A percentile compares a stretch with the other conserved stretches of the same genome.
Conservation (phyloP, 2,888 invertebrate species). For the Bruchidius siliquastri region DNA sequence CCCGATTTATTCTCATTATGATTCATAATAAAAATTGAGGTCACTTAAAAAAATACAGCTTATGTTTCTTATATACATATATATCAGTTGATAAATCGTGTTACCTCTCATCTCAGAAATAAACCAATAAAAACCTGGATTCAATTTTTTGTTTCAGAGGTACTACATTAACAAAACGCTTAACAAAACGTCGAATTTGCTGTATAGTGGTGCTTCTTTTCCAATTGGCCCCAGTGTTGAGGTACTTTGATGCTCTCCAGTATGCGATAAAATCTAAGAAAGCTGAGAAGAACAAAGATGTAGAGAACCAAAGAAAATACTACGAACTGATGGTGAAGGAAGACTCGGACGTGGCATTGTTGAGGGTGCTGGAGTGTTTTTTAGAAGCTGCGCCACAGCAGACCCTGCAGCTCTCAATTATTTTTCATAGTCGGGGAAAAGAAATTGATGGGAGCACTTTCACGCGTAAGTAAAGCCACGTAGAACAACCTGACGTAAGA, state of each 20-base stretch:
- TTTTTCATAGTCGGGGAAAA: slow-evolving; percentile 54
- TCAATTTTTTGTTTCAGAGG: slow-evolving; percentile 24
- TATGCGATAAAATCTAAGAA: slow-evolving; percentile 64
- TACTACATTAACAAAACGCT: slow-evolving; percentile 54
- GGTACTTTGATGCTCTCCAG: slow-evolving; percentile 60
- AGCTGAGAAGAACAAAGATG: slow-evolving; percentile 56
- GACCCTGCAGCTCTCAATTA: slow-evolving; percentile 67
- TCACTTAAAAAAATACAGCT: no score
- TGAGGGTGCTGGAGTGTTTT: slow-evolving; percentile 75
- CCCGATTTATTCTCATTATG: no score
- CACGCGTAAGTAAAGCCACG: slow-evolving; percentile 44
- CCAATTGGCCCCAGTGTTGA: slow-evolving; percentile 69
- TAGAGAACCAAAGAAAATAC: slow-evolving; percentile 58
- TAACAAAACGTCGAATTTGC: slow-evolving; percentile 56
- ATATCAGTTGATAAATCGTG: no score
- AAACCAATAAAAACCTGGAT: not conserved
- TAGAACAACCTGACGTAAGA: no score
- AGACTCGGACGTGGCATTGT: slow-evolving; percentile 72
- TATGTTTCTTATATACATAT: no score
- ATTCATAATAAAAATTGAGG: no score
- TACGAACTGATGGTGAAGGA: slow-evolving; percentile 73
- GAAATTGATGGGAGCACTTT: slow-evolving; percentile 39
- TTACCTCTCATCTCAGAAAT: not conserved
- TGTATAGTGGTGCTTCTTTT: slow-evolving; percentile 59
- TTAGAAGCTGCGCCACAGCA: slow-evolving; percentile 78